Conservation (phyloP, 64 coral and sea anemone species). For the Astreopora myriophthalma region DNA sequence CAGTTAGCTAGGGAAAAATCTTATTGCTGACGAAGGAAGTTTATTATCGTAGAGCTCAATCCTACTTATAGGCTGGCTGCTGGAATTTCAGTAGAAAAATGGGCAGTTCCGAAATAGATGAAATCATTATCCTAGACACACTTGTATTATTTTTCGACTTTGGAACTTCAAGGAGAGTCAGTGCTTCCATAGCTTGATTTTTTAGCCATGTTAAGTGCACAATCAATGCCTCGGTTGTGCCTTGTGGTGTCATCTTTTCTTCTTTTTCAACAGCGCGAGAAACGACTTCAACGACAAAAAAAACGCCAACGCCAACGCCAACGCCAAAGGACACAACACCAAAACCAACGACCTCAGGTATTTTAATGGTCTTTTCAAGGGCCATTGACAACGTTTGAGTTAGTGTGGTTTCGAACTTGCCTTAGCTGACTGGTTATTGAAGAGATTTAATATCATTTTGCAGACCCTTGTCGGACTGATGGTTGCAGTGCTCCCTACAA, state of each 20-base stretch:
- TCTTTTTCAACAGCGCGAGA: not conserved
- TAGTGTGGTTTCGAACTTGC: not conserved
- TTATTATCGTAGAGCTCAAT: too few relatives aligned
- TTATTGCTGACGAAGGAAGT: not conserved
- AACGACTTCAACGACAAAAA: not conserved
- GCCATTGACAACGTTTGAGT: too few relatives aligned
- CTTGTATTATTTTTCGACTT: too few relatives aligned
- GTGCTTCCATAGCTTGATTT: too few relatives aligned
- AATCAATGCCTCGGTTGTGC: too few relatives aligned
- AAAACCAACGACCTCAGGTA: not conserved
- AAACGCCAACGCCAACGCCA: not conserved
- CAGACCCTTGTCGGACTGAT: slow-evolving; percentile 58
- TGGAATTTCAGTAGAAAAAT: too few relatives aligned
- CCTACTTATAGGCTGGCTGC: too few relatives aligned
- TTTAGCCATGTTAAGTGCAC: too few relatives aligned
- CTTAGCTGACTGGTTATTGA: not conserved
- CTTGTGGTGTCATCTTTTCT: not conserved
- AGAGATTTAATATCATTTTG: not conserved
- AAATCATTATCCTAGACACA: too few relatives aligned
- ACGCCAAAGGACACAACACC: not conserved
- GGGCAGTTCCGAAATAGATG: too few relatives aligned
- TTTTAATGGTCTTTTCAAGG: too few relatives aligned
- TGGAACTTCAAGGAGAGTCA: too few relatives aligned
- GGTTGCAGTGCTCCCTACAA: slow-evolving; percentile 63
- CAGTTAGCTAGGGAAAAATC: not conserved